Percentiles rank a stretch among this genome's conserved stretches.
These are phyloP conservation scores for Tauraco hartlaubi DNA, from an alignment of 2,797 vertebrate genomes.

Conservation along the genomic window DNA sequence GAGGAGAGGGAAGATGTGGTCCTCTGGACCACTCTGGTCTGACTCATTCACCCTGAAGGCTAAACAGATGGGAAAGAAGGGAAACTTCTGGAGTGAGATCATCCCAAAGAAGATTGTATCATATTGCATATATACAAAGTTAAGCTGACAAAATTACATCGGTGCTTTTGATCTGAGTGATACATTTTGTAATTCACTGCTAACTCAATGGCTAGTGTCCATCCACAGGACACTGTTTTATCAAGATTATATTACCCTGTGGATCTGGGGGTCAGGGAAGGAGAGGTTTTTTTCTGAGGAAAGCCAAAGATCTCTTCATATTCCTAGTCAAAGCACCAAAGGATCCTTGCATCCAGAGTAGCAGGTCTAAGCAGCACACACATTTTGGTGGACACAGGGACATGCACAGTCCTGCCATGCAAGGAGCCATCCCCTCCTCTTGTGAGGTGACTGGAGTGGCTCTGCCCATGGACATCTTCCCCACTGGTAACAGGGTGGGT, in stretches of 20 bases:
- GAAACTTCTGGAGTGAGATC: neutral
- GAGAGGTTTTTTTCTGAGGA: neutral
- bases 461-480: neutral
- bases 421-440: neutral
- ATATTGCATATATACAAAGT: neutral
- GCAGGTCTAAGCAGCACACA: neutral
- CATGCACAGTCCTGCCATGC: neutral
- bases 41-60: neutral
- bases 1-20: neutral
- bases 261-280: neutral
- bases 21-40: neutral
- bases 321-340: neutral
- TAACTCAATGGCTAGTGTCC: neutral
- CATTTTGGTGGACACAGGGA: neutral
- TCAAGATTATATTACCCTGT: neutral
- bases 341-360: neutral
- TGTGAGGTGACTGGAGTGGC: neutral
- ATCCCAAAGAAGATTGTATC: neutral
- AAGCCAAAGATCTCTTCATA: neutral
- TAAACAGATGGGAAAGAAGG: neutral
- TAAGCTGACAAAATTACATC: neutral
- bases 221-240: neutral
- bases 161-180: neutral
- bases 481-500: accelerated
- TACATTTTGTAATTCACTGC: neutral